Conservation (phyloP, 2,113 vertebrate genomes). For the Melospiza melodia region DNA sequence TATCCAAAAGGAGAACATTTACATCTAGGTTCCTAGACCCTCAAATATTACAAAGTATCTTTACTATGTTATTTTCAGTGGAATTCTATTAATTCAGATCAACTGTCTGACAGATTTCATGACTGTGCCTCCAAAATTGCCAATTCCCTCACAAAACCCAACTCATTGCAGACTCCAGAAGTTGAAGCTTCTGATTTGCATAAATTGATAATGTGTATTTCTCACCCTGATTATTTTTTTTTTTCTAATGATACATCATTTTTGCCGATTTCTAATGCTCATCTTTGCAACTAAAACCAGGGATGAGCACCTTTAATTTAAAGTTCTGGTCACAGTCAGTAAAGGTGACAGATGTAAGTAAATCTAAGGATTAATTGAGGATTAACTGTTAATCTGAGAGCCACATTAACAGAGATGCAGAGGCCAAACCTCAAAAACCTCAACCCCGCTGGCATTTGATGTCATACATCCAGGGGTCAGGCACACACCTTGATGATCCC, state of each 20-base stretch:
- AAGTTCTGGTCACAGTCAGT: not conserved
- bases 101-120: not conserved
- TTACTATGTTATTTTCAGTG: not conserved
- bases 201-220: not conserved
- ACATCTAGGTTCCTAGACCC: not conserved
- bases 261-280: not conserved
- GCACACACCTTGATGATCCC: not conserved
- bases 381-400: not conserved
- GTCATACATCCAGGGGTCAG: not conserved
- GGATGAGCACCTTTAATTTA: not conserved
- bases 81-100: not conserved
- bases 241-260: not conserved
- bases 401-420: not conserved
- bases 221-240: not conserved
- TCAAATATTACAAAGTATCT: not conserved
- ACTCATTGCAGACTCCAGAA: not conserved
- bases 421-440: not conserved
- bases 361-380: constrained; percentile 19
- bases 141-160: not conserved
- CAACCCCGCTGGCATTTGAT: not conserved
- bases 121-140: not conserved
- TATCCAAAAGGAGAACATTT: not conserved
- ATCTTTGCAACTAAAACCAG: not conserved
- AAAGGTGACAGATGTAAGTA: not conserved
- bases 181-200: not conserved